These are phyloP conservation scores for Cosmia trapezina DNA, from an alignment of 2,888 invertebrate species.

Conservation along the genomic window DNA sequence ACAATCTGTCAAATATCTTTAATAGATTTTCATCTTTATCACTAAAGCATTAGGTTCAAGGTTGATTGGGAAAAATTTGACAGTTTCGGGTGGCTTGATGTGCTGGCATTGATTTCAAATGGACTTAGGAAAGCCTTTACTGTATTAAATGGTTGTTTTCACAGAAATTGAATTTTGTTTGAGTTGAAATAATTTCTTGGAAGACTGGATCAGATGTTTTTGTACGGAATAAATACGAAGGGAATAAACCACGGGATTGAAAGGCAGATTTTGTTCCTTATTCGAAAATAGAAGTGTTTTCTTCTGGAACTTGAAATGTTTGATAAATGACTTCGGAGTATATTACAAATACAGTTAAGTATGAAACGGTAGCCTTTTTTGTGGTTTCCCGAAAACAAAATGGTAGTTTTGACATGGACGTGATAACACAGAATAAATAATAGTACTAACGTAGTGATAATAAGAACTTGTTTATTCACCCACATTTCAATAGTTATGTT, in stretches of 20 bases:
- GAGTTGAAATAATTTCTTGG: conserved; percentile 10
- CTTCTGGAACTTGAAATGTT: neutral
- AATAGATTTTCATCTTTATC: no score
- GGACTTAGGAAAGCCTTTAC: neutral
- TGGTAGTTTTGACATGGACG: no score
- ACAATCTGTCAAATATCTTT: no score
- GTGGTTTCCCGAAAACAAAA: neutral
- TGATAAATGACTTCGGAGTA: conserved; percentile 7
- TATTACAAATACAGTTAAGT: neutral
- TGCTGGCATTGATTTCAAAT: neutral
- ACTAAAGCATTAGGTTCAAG: no score
- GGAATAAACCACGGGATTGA: neutral
- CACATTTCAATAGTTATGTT: no score
- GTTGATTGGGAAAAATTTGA: no score
- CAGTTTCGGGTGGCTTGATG: no score
- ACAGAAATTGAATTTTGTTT: conserved; percentile 11
- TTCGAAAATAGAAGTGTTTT: neutral
- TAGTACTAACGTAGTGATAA: no score
- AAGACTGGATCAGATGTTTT: conserved; percentile 14
- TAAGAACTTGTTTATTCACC: no score
- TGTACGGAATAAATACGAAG: no score
- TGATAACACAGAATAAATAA: no score
- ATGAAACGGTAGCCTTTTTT: neutral
- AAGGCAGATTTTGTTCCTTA: neutral
- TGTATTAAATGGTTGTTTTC: conserved; percentile 12